Evolutionary conservation across 2,888 invertebrate genomes (phyloP), one percentile per base, ranked within the genome.

Genomic region (Agrotis ipsilon): DNA sequence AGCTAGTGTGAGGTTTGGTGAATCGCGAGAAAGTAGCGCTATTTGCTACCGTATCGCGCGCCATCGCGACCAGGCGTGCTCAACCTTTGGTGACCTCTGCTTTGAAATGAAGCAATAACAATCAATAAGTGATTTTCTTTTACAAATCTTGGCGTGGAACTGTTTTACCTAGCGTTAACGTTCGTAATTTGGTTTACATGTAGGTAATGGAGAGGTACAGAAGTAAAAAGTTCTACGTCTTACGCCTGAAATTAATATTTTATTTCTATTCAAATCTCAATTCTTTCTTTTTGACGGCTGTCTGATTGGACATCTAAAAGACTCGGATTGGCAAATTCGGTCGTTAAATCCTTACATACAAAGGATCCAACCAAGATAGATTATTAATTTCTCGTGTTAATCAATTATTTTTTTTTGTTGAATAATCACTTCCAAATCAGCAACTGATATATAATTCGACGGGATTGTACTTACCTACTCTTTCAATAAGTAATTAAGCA

Each of bases 41-140:
- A 96, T 95, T 96, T 95, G 96, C 95, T 96, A 94, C 94, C 92
- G 94, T 95, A 96, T 96, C 95, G 95, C 91, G 94, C 96, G 94
- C 95, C 93, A 96, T 96, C 94, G 90, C 88, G 68, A 64, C 78
- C 92, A 93, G 93, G 80, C 87, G 84, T 84, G 64, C 45, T 45
- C 78, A 92, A 93, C 93, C 68, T 83, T 90, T 85, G 85, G 79
- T 24, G 78, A 77, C 58, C 65, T 63, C 45, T 65, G 16, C 11
- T 51, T 59, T 63, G 39, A 68, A 81, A 81, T 77, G 49, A 81
- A 69, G 72, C 66, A 69, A 76, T 81, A 71, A 76, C 61, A 55
- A 68, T 62, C 43, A 67, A 45, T 51, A 9, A 60, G 16, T 1
- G 1, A 24, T 61, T 57, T 70, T 45, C 18, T 58, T 63, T 39